Percentiles rank a stretch among this genome's conserved stretches.
Evolutionary conservation across 2,113 vertebrate species (phyloP).

Genomic region (Hiodon alosoides): DNA sequence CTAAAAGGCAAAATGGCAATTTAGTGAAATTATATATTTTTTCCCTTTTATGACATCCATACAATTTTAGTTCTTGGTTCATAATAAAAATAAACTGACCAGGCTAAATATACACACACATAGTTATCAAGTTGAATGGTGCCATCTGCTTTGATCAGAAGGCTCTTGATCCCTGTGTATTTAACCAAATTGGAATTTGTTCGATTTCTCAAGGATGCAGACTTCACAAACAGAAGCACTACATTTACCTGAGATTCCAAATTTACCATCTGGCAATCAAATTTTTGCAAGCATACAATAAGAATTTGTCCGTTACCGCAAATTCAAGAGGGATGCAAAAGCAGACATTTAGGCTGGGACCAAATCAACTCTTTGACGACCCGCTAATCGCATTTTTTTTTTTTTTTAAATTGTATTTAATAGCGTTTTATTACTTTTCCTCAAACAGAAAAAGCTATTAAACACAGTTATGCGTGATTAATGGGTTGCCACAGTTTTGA

Average conservation of each 20-base stretch:
- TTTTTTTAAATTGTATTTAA: not conserved
- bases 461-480: no score
- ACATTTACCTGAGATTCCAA: not conserved
- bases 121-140: not conserved
- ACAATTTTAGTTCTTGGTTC: not conserved
- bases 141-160: not conserved
- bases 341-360: no score
- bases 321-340: not conserved
- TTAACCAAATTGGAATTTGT: no score
- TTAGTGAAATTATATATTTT: constrained; percentile 6
- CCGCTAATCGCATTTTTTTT: no score
- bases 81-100: constrained; percentile 7
- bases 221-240: not conserved
- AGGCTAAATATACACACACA: not conserved
- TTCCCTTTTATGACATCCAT: constrained; percentile 17
- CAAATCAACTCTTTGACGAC: not conserved
- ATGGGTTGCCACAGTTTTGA: no score
- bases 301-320: constrained; percentile 11
- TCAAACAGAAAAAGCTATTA: no score
- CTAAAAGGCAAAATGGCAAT: constrained; percentile 10
- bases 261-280: not conserved
- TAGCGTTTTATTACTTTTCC: no score
- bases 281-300: not conserved
- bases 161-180: no score
- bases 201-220: not conserved